These are phyloP conservation scores for Sarcophaga bullata DNA, from an alignment of 1,140 invertebrate genomes.

Conservation along the genomic window DNA sequence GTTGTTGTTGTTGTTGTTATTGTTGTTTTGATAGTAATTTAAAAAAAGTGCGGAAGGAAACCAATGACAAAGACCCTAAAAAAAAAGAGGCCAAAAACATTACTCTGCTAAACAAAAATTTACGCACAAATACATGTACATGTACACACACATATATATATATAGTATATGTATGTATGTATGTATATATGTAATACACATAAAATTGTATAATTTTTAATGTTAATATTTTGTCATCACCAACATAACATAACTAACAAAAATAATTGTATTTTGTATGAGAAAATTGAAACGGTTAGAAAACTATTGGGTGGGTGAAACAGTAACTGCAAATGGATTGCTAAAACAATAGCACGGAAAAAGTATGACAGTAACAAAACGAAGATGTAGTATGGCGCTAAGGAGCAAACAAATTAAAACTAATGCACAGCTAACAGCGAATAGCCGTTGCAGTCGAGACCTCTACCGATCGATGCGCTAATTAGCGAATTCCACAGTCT, in stretches of 20 bases:
- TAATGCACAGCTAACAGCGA: too few species aligned
- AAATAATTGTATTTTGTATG: conserved; percentile 11
- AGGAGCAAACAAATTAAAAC: too few species aligned
- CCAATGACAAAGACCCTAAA: conserved; percentile 14
- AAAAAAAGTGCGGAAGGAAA: conserved; percentile 30
- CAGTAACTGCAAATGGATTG: too few species aligned
- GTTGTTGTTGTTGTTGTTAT: not conserved
- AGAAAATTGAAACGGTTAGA: not conserved
- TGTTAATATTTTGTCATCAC: conserved; percentile 38
- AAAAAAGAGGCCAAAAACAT: not conserved
- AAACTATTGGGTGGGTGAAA: not conserved
- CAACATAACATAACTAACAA: not conserved
- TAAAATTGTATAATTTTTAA: conserved; percentile 10
- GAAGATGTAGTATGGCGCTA: not conserved
- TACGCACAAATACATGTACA: not conserved
- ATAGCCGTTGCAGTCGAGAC: too few species aligned
- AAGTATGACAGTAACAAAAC: conserved; percentile 10
- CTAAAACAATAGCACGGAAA: too few species aligned
- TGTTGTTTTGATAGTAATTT: not conserved
- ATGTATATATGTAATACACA: too few species aligned
- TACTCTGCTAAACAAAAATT: too few species aligned
- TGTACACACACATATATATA: too few species aligned
- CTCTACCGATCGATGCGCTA: too few species aligned
- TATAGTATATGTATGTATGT: too few species aligned
- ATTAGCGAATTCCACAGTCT: too few species aligned